Evolutionary conservation across 2,888 invertebrate genomes (phyloP).

Genomic region (Drosophila pseudotalamancana): DNA sequence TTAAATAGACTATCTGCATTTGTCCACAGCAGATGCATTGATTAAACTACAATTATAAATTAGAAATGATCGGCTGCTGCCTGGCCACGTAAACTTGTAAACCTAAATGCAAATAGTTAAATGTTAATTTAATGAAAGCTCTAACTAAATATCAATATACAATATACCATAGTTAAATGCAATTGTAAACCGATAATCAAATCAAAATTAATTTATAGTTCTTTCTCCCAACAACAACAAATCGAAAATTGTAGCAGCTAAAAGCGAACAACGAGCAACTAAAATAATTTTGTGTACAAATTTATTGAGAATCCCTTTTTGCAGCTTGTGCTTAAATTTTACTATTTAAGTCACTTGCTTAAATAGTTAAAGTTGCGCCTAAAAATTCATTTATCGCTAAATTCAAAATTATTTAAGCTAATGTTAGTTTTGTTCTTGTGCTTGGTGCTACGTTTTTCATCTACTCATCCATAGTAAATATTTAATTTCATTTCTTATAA

Average conservation of each 20-base stretch:
- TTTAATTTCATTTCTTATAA: constrained; percentile 49
- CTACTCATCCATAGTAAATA: constrained; percentile 63
- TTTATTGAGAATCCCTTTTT: constrained; percentile 4
- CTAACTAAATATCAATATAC: constrained; percentile 60
- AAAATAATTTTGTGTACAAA: background rate
- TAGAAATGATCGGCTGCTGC: constrained; percentile 5
- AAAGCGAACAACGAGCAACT: background rate
- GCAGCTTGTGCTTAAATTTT: constrained; percentile 46
- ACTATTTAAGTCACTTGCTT: constrained; percentile 66
- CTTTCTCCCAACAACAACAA: constrained; percentile 10
- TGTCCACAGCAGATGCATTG: background rate
- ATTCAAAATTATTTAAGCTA: constrained; percentile 13
- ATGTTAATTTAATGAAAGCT: constrained; percentile 60
- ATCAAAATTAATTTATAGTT: constrained; percentile 69
- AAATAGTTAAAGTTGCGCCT: constrained; percentile 57
- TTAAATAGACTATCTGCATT: background rate
- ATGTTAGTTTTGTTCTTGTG: constrained; percentile 21
- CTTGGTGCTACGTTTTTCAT: constrained; percentile 34
- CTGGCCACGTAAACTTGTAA: constrained; percentile 43
- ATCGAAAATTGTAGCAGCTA: constrained; percentile 29
- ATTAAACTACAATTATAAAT: background rate
- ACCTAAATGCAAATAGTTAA: constrained; percentile 64
- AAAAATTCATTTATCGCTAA: constrained; percentile 12
- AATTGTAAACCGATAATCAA: constrained; percentile 62
- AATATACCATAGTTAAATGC: constrained; percentile 70